phyloP scores from a whole-genome alignment of 2,888 invertebrate species.

The Camponotus fellah region DNA sequence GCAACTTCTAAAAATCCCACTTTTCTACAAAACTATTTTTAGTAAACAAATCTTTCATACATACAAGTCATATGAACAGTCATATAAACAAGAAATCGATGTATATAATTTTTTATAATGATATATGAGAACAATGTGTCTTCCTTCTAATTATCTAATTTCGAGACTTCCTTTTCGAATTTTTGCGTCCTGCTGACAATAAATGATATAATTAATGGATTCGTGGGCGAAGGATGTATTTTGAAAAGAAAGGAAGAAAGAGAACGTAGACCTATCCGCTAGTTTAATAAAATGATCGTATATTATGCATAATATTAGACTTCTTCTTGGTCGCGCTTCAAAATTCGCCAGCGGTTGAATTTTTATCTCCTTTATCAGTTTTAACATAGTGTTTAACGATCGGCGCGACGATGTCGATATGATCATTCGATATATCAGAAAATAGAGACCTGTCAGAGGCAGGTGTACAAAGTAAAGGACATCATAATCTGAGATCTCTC shows the following conservation, averaged over 20 bases:
- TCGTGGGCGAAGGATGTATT: slow-evolving; percentile 6
- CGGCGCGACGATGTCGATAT: slow-evolving; percentile 33
- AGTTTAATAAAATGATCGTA: slow-evolving; percentile 38
- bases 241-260: not conserved
- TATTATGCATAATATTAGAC: slow-evolving; percentile 14
- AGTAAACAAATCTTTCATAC: not conserved
- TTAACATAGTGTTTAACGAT: slow-evolving; percentile 46
- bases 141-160: slow-evolving; percentile 31
- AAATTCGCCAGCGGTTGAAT: slow-evolving; percentile 24
- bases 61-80: not conserved
- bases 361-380: slow-evolving; percentile 33
- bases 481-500: slow-evolving; percentile 59
- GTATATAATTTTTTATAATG: slow-evolving; percentile 29
- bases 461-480: slow-evolving; percentile 70
- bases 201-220: slow-evolving; percentile 23
- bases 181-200: not conserved
- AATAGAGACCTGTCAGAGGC: slow-evolving; percentile 68
- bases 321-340: slow-evolving; percentile 17
- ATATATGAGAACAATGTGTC: slow-evolving; percentile 14
- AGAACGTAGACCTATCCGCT: not conserved
- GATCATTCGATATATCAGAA: slow-evolving; percentile 56
- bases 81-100: not conserved
- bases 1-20: not conserved
- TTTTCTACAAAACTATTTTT: not conserved
- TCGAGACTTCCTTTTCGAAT: not conserved